phyloP scores from a whole-genome alignment of 1,140 invertebrate species.

The Zaprionus africanus region DNA sequence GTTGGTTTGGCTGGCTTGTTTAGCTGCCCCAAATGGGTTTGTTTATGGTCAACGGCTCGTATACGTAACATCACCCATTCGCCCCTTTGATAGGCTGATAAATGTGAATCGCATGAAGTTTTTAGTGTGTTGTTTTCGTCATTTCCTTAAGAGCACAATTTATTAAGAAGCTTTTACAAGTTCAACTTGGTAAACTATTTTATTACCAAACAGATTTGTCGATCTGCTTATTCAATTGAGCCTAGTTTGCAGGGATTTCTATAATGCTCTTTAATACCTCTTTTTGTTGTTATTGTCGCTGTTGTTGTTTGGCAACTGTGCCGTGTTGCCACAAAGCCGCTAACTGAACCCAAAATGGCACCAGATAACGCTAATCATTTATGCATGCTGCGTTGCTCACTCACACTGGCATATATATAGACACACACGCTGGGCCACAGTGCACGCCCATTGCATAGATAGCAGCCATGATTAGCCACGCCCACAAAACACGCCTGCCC shows the following conservation, averaged over 20 bases:
- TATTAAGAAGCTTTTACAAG: no score
- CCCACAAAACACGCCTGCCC: background rate
- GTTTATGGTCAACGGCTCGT: constrained; percentile 23
- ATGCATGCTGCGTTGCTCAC: constrained; percentile 38
- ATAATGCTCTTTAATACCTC: background rate
- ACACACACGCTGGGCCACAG: background rate
- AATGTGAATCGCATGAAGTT: constrained; percentile 5
- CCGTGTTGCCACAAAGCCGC: constrained; percentile 10
- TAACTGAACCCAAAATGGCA: constrained; percentile 29
- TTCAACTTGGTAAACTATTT: no score
- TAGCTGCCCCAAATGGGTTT: constrained; percentile 5
- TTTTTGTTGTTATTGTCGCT: constrained; percentile 3
- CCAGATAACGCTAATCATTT: constrained; percentile 42
- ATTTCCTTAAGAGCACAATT: background rate
- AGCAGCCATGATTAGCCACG: constrained; percentile 40
- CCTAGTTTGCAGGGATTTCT: background rate
- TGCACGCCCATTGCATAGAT: constrained; percentile 12
- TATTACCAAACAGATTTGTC: no score
- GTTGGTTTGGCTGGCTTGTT: background rate
- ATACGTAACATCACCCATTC: constrained; percentile 29
- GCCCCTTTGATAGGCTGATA: background rate
- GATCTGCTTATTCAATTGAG: background rate
- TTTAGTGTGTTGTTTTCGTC: background rate
- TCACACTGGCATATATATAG: background rate
- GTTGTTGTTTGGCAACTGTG: constrained; percentile 13